Evolutionary conservation across 1,140 invertebrate genomes (phyloP), one percentile per base, ranked within the genome.

Genomic region (Acyrthosiphon pisum): DNA sequence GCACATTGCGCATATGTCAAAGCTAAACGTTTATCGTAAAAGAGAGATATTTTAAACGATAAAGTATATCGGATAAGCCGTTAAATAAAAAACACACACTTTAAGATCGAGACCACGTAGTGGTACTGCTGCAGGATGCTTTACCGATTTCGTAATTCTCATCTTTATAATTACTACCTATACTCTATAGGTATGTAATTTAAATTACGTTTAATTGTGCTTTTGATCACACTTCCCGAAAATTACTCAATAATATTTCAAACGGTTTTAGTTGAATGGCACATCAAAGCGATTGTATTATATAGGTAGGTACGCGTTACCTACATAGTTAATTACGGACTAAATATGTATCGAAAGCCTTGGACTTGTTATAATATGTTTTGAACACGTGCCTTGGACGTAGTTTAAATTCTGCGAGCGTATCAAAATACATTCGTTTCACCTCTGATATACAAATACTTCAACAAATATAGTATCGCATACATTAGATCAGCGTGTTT

Each of bases 381-480:
- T 48, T 23, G 44, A 50, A 22, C 48, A 88, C 87, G 87, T 88
- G 87, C 87, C 46, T 8, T 2, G n/a, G 30, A 88, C 6, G 20
- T 50, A 88, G 50, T 46, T 46, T 30, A 88, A 86, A 48, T 41
- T 41, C 44, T 35, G n/a, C 46, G 35, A 14, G 30, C 44, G 46
- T 46, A 46, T 48, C 86, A 50, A 88, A 68, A 88, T 50, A 30
- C 26, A 88, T 88, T 88, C 46, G 86, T 50, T 50, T 88, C 48
- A 50, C 86, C 18, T 88, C 26, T 86, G 26, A 44, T 86, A 22
- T 23, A 86, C 83, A 44, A 86, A 50, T 50, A 86, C 41, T 41
- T 44, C 26, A 46, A 48, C 84, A 9, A 44, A 86, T 86, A 84
- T 26, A 44, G 83, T 44, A 41, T 86, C 41, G 23, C 23, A 44